Base-by-base conservation (phyloP, 2,113 vertebrate species). In the Chionodraco myersi region DNA sequence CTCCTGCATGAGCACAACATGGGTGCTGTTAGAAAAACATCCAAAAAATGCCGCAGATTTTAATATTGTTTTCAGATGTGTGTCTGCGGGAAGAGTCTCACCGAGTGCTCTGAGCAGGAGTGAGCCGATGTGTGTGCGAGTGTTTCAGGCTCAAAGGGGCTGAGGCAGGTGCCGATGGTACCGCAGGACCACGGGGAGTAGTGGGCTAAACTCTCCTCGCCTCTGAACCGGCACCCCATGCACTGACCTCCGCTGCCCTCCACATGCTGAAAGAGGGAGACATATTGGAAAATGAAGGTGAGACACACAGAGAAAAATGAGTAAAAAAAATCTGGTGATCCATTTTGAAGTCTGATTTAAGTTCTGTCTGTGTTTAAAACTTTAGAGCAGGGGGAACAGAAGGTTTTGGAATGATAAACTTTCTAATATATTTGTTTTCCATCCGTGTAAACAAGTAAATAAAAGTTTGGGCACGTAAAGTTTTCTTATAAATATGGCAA, bases 111-210 rank as follows among this genome's bases (percentile, higher is more conserved):
- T 1, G 97, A 93, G 92, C 95, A 96, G 91, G 97, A 95, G 91
- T 89, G 89, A 60, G 93, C 18, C 0, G 92, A 72, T 87, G 95
- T 86, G 94, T 95, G 94, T 89, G 84, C 10, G 83, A 95, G 96
- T 63, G 95, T 94, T 81, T 98, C 97, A 0, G 97, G 96, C 90
- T 99, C 97, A 23, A 97, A 96, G 59, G 96, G 95, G 84, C 96
- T 96, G 92, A 97, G 96, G 91, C 96, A 96, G 73, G 96, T 95
- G 80, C 96, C 95, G 80, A 97, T 96, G 81, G 96, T 95, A 51
- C 96, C 96, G 85, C 97, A 98, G 85, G 98, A 98, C 97, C 98
- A 99, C 5, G 97, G 97, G 14, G 97, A 97, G 87, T 98, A 99
- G 92, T 96, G 98, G 58, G 96, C 95, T 75, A 97, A 94, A 87